Evolutionary conservation across 2,888 invertebrate genomes (phyloP).

Genomic region (Sepiola atlantica): DNA sequence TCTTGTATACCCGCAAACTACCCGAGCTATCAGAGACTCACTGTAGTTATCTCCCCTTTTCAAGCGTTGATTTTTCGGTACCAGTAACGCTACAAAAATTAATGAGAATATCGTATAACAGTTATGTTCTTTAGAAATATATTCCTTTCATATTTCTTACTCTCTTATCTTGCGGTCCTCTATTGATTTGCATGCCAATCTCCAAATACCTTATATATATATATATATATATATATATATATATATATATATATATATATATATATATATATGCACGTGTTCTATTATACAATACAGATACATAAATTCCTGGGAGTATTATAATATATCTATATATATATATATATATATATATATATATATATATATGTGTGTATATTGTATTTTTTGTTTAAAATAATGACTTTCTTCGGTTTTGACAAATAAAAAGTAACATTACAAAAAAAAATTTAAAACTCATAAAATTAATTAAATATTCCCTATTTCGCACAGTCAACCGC

Average conservation of each 20-base stretch:
- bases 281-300: too few species aligned
- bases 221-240: neutral
- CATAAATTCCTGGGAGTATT: neutral
- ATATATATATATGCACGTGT: neutral
- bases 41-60: neutral
- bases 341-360: constrained; percentile 9
- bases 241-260: neutral
- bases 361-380: neutral
- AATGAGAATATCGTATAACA: neutral
- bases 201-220: neutral
- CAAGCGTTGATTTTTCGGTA: neutral
- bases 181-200: neutral
- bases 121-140: neutral
- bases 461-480: too few species aligned
- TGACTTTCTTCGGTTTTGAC: too few species aligned
- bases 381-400: neutral
- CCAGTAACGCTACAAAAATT: neutral
- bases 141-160: neutral
- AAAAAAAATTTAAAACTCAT: too few species aligned
- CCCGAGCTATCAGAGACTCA: neutral
- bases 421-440: too few species aligned
- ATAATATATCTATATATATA: neutral
- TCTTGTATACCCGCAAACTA: neutral
- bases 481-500: too few species aligned
- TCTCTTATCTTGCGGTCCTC: neutral